Conservation (phyloP, 2,888 invertebrate genomes). For the Crepidodera aurea region DNA sequence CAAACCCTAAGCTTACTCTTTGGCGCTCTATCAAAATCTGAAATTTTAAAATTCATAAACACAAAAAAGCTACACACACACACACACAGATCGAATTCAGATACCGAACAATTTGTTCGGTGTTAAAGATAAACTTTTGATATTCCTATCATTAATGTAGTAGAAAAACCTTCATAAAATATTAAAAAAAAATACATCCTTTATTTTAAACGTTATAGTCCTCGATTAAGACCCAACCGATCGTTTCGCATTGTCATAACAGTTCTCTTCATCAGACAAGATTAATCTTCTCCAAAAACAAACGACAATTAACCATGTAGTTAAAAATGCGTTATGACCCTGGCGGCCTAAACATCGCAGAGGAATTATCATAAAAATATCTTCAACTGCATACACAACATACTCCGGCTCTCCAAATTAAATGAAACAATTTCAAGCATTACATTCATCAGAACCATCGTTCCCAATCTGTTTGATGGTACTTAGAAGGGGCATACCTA, state of each 20-base stretch:
- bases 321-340: slow-evolving; percentile 19
- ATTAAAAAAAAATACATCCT: slow-evolving; percentile 8
- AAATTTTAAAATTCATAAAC: too few species aligned
- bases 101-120: too few species aligned
- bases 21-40: too few species aligned
- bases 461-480: slow-evolving; percentile 14
- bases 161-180: background rate
- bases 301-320: slow-evolving; percentile 21
- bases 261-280: background rate
- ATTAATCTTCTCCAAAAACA: slow-evolving; percentile 19
- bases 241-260: background rate
- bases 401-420: slow-evolving; percentile 24
- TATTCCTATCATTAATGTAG: too few species aligned
- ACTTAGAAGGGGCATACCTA: slow-evolving; percentile 7
- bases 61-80: too few species aligned
- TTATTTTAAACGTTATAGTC: background rate
- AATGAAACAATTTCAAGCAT: slow-evolving; percentile 27
- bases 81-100: too few species aligned
- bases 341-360: slow-evolving; percentile 8
- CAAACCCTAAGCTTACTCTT: too few species aligned
- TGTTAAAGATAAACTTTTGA: too few species aligned
- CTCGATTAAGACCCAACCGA: background rate
- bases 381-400: slow-evolving; percentile 25
- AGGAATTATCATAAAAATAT: slow-evolving; percentile 30
- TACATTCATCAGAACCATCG: slow-evolving; percentile 12